A percentile compares a stretch with the other conserved stretches of the same genome.
These are phyloP conservation scores for Pemphigus obesinymphae DNA, from an alignment of 1,140 invertebrate genomes.

Conservation along the genomic window DNA sequence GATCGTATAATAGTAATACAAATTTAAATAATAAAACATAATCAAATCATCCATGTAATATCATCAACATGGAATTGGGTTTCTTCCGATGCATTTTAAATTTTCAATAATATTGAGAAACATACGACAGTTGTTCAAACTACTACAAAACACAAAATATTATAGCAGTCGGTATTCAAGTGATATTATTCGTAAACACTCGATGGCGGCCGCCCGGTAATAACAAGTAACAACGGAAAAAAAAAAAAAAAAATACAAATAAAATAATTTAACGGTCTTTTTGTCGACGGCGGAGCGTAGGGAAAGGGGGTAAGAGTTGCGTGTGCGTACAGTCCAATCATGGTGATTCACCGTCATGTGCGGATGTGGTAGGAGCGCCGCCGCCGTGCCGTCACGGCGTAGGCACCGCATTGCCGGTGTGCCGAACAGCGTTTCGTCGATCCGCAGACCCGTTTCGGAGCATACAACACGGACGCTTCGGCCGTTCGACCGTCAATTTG, in stretches of 20 bases:
- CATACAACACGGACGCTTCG: conserved; percentile 20
- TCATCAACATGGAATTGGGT: too few species aligned
- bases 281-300: background rate
- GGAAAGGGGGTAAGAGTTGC: background rate
- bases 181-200: too few species aligned
- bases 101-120: too few species aligned
- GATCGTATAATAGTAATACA: too few species aligned
- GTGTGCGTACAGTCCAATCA: background rate
- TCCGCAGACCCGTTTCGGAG: background rate
- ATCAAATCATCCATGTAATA: too few species aligned
- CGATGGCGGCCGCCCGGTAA: too few species aligned
- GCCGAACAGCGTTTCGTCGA: conserved; percentile 33
- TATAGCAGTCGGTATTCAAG: too few species aligned
- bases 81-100: too few species aligned
- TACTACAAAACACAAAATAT: too few species aligned
- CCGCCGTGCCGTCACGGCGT: background rate
- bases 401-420: conserved; percentile 3
- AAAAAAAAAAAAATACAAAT: background rate
- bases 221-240: too few species aligned
- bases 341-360: conserved; percentile 11
- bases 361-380: background rate
- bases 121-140: too few species aligned
- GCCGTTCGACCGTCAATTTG: conserved; percentile 13
- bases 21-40: too few species aligned
- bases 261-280: conserved; percentile 10